Evolutionary conservation across 2,888 invertebrate species (phyloP), one percentile per base, ranked within the genome.

Genomic region (Drosophila borborema): DNA sequence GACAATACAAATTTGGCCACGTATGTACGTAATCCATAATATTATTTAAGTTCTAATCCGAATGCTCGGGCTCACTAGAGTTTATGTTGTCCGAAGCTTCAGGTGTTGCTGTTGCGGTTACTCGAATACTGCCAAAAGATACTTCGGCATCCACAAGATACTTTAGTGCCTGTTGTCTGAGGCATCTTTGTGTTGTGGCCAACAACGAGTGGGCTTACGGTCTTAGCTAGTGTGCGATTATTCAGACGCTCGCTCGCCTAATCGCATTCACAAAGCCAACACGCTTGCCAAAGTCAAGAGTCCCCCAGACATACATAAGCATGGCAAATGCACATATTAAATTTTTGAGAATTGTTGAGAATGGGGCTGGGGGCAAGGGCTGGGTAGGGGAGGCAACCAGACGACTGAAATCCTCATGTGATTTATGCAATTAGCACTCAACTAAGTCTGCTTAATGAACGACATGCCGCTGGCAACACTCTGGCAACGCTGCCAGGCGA

Each of bases 391-490:
- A 10, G 48, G 48, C 12, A 61, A 49, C 83, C 84, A 86, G 86
- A 86, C 90, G 72, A 53, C 66, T 53, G 53, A 90, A 88, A 88
- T 89, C 90, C 88, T 77, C 75, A 64, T 85, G 77, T 89, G 90
- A 90, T 86, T 90, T 90, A 87, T 80, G 85, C 89, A 89, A 89
- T 89, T 89, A 90, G 87, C 89, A 90, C 82, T 89, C 85, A 59
- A 80, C 87, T 83, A 83, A 83, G 85, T 78, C 83, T 80, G 76
- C 63, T 80, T 85, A 83, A 83, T 83, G 80, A 80, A 85, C 82
- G 85, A 83, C 74, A 80, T 79, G 83, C 64, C 80, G 74, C 72
- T 81, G 80, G 73, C 77, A 75, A 61, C 45, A 56, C 58, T 72
- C 66, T 67, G 51, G 55, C 66, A 69, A 45, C 43, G 56, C 60